Conservation (phyloP, 2,113 vertebrate genomes). For the Datnioides undecimradiatus region DNA sequence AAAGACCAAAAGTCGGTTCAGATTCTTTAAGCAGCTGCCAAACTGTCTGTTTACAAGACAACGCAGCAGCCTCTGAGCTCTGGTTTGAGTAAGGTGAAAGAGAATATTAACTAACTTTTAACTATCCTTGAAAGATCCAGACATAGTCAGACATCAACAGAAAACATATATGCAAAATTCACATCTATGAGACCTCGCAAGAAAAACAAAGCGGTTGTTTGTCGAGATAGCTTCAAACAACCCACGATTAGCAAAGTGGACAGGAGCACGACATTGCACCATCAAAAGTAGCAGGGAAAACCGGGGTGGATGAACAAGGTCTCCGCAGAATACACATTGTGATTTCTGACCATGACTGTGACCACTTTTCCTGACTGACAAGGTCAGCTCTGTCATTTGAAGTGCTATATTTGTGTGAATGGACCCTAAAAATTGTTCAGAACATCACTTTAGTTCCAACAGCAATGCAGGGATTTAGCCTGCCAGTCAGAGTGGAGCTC, state of each 20-base stretch:
- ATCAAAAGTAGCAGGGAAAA: background rate
- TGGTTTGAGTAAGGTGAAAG: background rate
- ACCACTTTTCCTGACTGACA: background rate
- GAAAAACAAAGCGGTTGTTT: background rate
- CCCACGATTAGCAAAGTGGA: background rate
- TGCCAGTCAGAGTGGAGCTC: no score
- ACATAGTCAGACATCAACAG: background rate
- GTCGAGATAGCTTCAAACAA: background rate
- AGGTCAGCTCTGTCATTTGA: no score
- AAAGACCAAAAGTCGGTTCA: background rate
- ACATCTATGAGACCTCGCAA: background rate
- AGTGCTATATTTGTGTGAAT: no score
- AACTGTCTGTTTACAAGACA: background rate
- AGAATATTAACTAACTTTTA: background rate
- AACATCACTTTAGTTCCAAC: background rate
- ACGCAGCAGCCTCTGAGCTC: background rate
- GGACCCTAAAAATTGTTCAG: background rate
- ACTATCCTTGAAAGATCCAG: background rate
- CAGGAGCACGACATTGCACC: background rate
- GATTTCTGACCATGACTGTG: background rate
- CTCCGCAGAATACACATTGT: background rate
- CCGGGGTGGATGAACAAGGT: background rate
- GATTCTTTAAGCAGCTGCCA: background rate
- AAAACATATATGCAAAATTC: background rate
- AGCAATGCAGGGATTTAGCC: no score